Conservation (phyloP, 2,888 invertebrate species). For the Andrena bucephala region DNA sequence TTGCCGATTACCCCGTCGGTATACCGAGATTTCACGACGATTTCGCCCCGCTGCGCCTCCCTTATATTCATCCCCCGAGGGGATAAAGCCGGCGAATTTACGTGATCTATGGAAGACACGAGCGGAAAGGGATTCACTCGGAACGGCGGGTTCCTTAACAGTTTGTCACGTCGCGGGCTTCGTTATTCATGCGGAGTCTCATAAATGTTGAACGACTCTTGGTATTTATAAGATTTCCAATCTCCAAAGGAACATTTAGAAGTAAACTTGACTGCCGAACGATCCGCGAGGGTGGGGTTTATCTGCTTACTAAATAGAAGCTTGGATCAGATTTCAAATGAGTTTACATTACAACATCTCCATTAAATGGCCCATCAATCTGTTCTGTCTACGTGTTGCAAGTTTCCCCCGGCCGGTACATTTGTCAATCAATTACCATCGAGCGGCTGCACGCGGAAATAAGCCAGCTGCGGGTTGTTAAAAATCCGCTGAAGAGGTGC, state of each 20-base stretch:
- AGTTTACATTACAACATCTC: too few relatives aligned
- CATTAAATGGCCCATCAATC: too few relatives aligned
- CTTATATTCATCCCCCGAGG: conserved; percentile 1
- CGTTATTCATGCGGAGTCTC: neutral
- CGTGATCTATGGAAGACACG: conserved; percentile 49
- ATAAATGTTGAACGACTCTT: neutral
- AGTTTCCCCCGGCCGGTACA: neutral
- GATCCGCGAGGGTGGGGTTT: too few relatives aligned
- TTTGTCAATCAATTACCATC: conserved; percentile 6
- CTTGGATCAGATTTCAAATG: too few relatives aligned
- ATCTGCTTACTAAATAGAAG: too few relatives aligned
- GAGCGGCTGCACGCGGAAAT: neutral
- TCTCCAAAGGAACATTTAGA: neutral
- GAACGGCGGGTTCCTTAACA: conserved; percentile 17
- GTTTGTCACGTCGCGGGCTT: conserved; percentile 20
- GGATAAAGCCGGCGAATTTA: conserved; percentile 50
- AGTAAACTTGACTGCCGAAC: neutral
- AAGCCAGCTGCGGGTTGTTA: neutral
- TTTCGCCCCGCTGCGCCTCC: conserved; percentile 22
- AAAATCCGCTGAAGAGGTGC: conserved; percentile 7
- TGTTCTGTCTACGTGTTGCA: too few relatives aligned
- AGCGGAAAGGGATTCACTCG: conserved; percentile 10
- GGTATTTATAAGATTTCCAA: neutral
- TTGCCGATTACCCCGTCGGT: conserved; percentile 65
- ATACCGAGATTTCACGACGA: conserved; percentile 51